These are phyloP conservation scores for Tupiocoris notatus DNA, from an alignment of 2,888 invertebrate genomes.

Conservation along the genomic window DNA sequence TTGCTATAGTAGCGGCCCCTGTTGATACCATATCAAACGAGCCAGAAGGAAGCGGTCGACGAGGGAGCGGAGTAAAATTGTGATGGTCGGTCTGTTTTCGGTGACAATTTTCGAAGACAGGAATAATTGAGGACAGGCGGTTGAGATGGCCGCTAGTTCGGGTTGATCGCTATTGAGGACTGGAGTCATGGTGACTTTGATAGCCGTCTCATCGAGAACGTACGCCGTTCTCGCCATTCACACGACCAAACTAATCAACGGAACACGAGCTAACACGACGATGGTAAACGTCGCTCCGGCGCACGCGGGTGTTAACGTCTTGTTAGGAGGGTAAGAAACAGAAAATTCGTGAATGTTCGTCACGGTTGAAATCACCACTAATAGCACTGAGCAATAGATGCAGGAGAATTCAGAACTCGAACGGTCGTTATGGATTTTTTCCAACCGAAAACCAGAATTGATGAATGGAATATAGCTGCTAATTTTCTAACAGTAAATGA, in stretches of 20 bases:
- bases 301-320: conserved; percentile 68
- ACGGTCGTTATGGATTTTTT: too few species aligned
- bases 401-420: too few species aligned
- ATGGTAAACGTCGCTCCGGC: conserved; percentile 61
- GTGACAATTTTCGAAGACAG: too few species aligned
- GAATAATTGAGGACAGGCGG: too few species aligned
- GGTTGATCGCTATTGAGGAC: background rate
- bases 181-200: conserved; percentile 38
- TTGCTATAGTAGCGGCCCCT: conserved; percentile 36
- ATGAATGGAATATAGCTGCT: too few species aligned
- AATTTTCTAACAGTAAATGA: too few species aligned
- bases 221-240: conserved; percentile 39
- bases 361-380: too few species aligned
- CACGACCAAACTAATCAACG: conserved; percentile 34
- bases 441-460: too few species aligned
- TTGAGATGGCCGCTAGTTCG: background rate
- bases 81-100: too few species aligned
- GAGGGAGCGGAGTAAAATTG: too few species aligned
- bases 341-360: too few species aligned
- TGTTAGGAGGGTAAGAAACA: conserved; percentile 76
- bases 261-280: conserved; percentile 53
- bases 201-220: conserved; percentile 40
- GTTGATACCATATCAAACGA: conserved; percentile 31
- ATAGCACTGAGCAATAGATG: too few species aligned
- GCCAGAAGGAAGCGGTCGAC: background rate